A percentile compares a stretch with the other conserved stretches of the same genome.
These are phyloP conservation scores for Salvelinus alpinus DNA, from an alignment of 2,113 vertebrate genomes.

Conservation along the genomic window DNA sequence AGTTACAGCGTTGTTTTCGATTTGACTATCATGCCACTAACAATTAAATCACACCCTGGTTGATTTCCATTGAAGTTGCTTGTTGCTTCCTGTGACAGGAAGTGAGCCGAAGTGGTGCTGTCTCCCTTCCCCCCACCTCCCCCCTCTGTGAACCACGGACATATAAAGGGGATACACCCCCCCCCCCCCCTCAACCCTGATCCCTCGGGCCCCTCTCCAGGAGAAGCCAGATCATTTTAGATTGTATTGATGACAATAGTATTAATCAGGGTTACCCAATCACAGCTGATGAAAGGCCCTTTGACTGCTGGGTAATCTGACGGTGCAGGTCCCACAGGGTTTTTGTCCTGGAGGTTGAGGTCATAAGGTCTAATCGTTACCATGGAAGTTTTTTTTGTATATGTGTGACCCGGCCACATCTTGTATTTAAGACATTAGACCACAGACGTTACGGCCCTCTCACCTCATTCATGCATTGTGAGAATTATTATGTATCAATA, in stretches of 20 bases:
- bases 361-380: slow-evolving; percentile 3
- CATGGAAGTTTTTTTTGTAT: neutral
- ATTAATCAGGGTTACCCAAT: neutral
- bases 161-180: neutral
- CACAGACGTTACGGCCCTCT: neutral
- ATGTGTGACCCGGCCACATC: no score
- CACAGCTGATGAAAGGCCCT: neutral
- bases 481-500: neutral
- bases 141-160: neutral
- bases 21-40: neutral
- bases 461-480: neutral
- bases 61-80: slow-evolving; percentile 53
- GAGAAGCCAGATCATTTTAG: neutral
- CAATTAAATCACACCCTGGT: slow-evolving; percentile 25
- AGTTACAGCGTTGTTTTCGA: slow-evolving; percentile 1
- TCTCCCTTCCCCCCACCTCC: slow-evolving; percentile 1
- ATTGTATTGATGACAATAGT: neutral
- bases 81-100: slow-evolving; percentile 65
- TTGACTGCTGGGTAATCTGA: neutral
- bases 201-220: neutral
- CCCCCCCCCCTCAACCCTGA: neutral
- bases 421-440: neutral
- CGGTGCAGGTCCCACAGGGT: neutral
- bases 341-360: neutral
- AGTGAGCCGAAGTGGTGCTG: slow-evolving; percentile 31